These are phyloP conservation scores for Neomorphus geoffroyi DNA, from an alignment of 2,797 vertebrate genomes.

Conservation along the genomic window DNA sequence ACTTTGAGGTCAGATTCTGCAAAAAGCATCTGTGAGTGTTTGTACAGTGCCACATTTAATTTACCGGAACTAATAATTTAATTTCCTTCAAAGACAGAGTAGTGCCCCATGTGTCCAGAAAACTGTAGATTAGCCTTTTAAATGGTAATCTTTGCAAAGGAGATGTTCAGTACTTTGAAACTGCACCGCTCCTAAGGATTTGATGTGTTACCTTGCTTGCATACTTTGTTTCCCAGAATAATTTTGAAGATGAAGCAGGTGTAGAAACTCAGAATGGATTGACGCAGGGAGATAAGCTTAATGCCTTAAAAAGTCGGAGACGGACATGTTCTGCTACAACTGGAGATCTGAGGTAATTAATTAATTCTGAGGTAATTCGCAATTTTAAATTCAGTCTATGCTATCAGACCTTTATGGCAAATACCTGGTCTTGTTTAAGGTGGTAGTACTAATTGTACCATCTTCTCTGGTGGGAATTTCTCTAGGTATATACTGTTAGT, in stretches of 20 bases:
- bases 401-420: not conserved
- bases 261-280: constrained; percentile 72
- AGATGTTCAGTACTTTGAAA: not conserved
- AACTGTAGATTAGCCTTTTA: not conserved
- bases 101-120: not conserved
- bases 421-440: not conserved
- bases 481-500: not conserved
- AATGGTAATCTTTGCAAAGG: not conserved
- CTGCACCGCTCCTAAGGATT: not conserved
- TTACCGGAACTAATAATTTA: not conserved
- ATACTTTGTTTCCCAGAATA: constrained; percentile 72
- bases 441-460: not conserved
- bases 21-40: not conserved
- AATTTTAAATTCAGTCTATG: not conserved
- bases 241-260: constrained; percentile 75
- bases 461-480: not conserved
- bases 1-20: not conserved
- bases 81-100: not conserved
- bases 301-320: constrained; percentile 91
- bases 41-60: not conserved
- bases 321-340: constrained; percentile 80
- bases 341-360: constrained; percentile 83
- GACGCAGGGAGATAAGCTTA: constrained; percentile 96
- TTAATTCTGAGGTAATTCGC: constrained; percentile 73
- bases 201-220: not conserved